Conservation (phyloP, 2,113 vertebrate species). For the Phrynocephalus versicolor region DNA sequence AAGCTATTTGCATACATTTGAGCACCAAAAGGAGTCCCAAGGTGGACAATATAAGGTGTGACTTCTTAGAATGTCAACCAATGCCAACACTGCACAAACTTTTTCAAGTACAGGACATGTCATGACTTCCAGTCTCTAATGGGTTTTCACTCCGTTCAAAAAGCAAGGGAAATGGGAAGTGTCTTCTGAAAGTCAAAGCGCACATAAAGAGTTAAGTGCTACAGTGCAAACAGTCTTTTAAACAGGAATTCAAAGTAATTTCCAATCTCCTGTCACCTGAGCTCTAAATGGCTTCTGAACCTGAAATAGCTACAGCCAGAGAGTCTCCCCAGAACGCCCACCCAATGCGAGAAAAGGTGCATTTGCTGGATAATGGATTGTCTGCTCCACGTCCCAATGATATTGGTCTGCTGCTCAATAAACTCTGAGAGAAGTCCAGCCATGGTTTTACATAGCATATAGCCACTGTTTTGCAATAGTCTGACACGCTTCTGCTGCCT, state of each 20-base stretch:
- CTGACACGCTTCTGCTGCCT: not conserved
- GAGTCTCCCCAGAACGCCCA: not conserved
- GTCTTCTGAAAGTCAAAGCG: not conserved
- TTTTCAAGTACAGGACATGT: not conserved
- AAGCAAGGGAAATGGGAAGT: constrained; percentile 37
- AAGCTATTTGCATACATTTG: constrained; percentile 31
- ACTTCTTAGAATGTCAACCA: constrained; percentile 18
- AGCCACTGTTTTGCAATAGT: not conserved
- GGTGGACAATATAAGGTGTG: constrained; percentile 14
- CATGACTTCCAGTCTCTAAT: fast-evolving
- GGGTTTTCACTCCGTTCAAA: not conserved
- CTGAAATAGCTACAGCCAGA: constrained; percentile 31
- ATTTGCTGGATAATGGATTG: constrained; percentile 34
- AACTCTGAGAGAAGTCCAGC: constrained; percentile 16
- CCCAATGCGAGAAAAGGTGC: constrained; percentile 6
- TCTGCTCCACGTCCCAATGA: not conserved
- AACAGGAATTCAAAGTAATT: constrained; percentile 56
- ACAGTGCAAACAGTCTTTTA: constrained; percentile 56
- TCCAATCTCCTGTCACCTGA: constrained; percentile 54
- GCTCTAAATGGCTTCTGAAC: constrained; percentile 32
- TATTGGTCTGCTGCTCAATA: constrained; percentile 11
- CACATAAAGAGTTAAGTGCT: constrained; percentile 45
- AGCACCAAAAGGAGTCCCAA: not conserved
- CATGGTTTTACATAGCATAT: not conserved
- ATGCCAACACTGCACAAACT: not conserved